Base-by-base conservation (phyloP, 2,888 invertebrate species). In the Sceliomorpha sp. region DNA sequence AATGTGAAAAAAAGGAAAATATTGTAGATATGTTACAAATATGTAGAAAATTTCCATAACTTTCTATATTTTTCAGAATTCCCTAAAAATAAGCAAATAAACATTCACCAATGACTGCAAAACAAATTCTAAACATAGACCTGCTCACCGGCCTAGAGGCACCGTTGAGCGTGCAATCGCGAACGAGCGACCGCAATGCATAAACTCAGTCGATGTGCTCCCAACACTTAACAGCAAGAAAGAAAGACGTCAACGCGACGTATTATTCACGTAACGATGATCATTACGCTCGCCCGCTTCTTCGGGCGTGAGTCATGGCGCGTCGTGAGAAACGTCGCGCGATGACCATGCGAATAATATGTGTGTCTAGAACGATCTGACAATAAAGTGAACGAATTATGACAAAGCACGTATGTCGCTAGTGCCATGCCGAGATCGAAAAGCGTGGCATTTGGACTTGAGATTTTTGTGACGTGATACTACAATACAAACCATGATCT, bases 271-370 rank as follows among this genome's bases (percentile, higher is more conserved):
- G 15, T 14, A 5, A 36, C 36, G 36, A 8, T 8, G 7, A 36
- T 36, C 36, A 36, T 14, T 32, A 32, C 12, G 15, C 29, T 20
- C 27, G 17, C 31, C 26, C 26, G 8, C 13, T 27, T 15, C 31
- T n/a, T 31, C 27, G 40, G 15, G 7, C 20, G 6, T 64, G 56
- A 64, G 37, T 64, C 50, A 63, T 39, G 29, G 26, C 14, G 13
- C 31, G 13, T 51, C 64, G 64, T 66, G 64, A 58, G 64, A 66
- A 66, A 51, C 51, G 37, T 64, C 56, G 26, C 26, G 31, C 15
- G 39, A 55, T 34, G 58, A n/a, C 10, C 37, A 29, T 15, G 62
- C 31, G 56, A 56, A 56, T 36, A 32, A 48, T 48, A 9, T 24
- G 8, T 12, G 26, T 15, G 9, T 37, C 17, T 24, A 10, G n/a